Evolutionary conservation across 2,113 vertebrate species (phyloP).

Genomic region (Labeo rohita): DNA sequence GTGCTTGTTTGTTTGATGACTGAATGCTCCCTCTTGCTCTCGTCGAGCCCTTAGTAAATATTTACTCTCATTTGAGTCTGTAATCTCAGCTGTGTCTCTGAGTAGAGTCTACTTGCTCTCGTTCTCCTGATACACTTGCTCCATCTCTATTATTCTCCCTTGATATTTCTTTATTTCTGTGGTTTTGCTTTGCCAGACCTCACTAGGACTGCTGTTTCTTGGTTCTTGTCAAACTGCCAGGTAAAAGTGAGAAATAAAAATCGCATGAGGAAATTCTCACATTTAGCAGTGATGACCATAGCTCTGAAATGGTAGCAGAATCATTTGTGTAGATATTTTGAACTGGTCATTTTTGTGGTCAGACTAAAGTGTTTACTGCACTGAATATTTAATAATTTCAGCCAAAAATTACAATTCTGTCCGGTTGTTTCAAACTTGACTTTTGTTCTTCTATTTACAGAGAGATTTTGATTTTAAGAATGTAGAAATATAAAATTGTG

Average conservation of each 20-base stretch:
- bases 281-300: neutral
- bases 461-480: neutral
- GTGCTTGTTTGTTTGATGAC: constrained; percentile 46
- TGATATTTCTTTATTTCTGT: constrained; percentile 18
- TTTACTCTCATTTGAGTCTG: constrained; percentile 61
- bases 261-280: constrained; percentile 7
- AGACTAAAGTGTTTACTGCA: neutral
- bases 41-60: constrained; percentile 58
- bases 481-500: neutral
- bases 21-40: constrained; percentile 51
- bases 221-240: constrained; percentile 3
- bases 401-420: neutral
- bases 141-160: constrained; percentile 7
- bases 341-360: neutral
- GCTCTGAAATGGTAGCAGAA: neutral
- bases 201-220: neutral
- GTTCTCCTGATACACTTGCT: constrained; percentile 3
- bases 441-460: neutral
- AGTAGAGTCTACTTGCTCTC: constrained; percentile 31
- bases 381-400: neutral
- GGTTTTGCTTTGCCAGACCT: constrained; percentile 17
- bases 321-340: neutral
- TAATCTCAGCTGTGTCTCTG: constrained; percentile 51
- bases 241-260: constrained; percentile 34
- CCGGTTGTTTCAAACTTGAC: neutral